Base-by-base conservation (phyloP, 92 coral and sea anemone species). In the Parazoanthus darwini region DNA sequence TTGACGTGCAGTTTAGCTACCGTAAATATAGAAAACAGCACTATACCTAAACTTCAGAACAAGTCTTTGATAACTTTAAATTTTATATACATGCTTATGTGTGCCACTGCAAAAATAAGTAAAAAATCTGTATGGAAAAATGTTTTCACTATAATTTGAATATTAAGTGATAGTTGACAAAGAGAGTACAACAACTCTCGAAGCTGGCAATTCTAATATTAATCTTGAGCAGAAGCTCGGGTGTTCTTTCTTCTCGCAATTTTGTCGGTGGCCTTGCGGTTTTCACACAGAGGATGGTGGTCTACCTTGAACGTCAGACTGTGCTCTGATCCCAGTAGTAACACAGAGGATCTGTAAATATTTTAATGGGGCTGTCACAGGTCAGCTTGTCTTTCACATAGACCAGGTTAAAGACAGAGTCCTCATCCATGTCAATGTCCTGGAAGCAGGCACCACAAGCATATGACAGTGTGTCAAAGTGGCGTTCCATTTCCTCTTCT, bases 371-470 rank as follows among this genome's bases (percentile, higher is more conserved):
- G 39, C 88, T 81, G 26, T 70, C 91, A 74, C 91, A 88, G 63
- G 87, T 88, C 74, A 88, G 88, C 73, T 88, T 88, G 80, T 89
- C 88, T 70, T 89, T 89, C 65, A 89, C 91, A 82, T 37, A 82
- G 56, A 63, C 54, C 5, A 26, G 37, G 16, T 56, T 65, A 59
- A 82, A 82, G 51, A 65, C 77, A 59, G 74, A 63, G 33, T 82
- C 76, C 46, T 82, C 86, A 44, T 66, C 83, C 43, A 74, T 87
- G 50, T 89, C 88, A 38, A 89, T 51, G 78, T 89, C 91, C 59
- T 84, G 88, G 75, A 89, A 89, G 77, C 77, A 85, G 59, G 89
- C 63, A 56, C 92, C 89, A 79, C 92, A 90, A 44, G 92, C 78
- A 75, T 59, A 90, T n/a, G 92, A 85, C 35, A 90, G 75, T 23